Evolutionary conservation across 2,888 invertebrate genomes (phyloP).

Genomic region (Scaptomyza parva): DNA sequence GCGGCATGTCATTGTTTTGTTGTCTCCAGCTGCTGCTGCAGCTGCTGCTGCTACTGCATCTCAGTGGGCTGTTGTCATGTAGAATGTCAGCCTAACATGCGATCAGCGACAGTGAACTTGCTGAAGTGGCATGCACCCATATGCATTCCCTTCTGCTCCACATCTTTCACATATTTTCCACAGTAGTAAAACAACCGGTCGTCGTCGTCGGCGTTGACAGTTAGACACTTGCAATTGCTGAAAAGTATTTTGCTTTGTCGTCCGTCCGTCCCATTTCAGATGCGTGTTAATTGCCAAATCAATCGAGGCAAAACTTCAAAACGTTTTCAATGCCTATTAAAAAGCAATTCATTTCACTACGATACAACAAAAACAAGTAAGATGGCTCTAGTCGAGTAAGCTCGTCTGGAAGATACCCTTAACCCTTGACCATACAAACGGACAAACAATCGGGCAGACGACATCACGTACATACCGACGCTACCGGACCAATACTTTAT

Average conservation of each 20-base stretch:
- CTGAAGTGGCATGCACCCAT: constrained; percentile 23
- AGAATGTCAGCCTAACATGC: constrained; percentile 72
- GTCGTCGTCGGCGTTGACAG: constrained; percentile 62
- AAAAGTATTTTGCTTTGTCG: constrained; percentile 59
- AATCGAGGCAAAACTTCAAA: constrained; percentile 53
- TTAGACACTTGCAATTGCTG: constrained; percentile 60
- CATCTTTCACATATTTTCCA: no score
- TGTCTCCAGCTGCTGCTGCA: not conserved
- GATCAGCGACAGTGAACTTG: constrained; percentile 63
- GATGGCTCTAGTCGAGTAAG: no score
- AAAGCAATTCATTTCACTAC: constrained; percentile 69
- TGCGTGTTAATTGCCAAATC: constrained; percentile 71
- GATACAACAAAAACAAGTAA: constrained; percentile 1
- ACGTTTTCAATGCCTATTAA: constrained; percentile 54
- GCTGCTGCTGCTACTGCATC: not conserved
- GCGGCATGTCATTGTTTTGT: constrained; percentile 28
- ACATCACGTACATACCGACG: no score
- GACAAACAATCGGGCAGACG: no score
- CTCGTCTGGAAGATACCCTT: no score
- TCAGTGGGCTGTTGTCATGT: constrained; percentile 45
- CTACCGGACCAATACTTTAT: no score
- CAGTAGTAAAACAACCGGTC: no score
- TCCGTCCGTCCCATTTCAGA: constrained; percentile 37
- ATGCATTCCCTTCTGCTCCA: not conserved
- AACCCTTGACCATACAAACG: no score